Evolutionary conservation across 2,113 vertebrate species (phyloP), one percentile per base, ranked within the genome.

Genomic region (Labeo rohita): DNA sequence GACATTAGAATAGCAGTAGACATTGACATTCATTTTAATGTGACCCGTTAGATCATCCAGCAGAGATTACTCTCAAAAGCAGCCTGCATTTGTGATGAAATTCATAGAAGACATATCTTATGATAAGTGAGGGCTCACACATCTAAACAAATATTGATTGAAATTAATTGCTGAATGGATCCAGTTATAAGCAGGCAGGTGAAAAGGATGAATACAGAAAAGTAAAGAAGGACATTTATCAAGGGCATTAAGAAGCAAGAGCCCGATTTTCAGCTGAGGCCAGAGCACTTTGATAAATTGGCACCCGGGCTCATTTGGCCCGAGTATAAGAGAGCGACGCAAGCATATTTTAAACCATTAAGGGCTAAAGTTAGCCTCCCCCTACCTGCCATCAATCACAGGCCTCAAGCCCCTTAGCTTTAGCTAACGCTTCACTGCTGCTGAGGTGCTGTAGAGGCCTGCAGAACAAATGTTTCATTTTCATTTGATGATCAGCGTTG

Each of bases 261-360:
- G 92, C 88, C 78, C 85, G 91, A 93, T 95, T 93, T 93, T 93
- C 92, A 92, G 86, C 88, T 90, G 21, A 84, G 87, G 89, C 88
- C 88, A 85, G 75, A 90, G 79, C 90, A 92, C 88, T 91, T 91
- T 94, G 94, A 95, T 94, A 92, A 95, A 95, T 94, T 87, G 92
- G 90, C 93, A 90, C 68, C 91, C 83, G 87, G 90, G 91, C 93
- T 95, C 93, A 93, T 94, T 95, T 94, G 92, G 92, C 92, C 88
- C 83, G 79, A 91, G 91, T 84, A 92, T 70, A 45, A 93, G 92
- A 93, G 93, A 92, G 92, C 90, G 91, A 87, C 85, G 90, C 91
- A 92, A 94, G 94, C 95, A 94, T 94, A 95, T 94, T 93, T 94
- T 93, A 93, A 93, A 92, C 92, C 93, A 95, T 94, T 95, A 95